These are phyloP conservation scores for Echinops telfairi DNA, from an alignment of 2,113 vertebrate species.

Conservation along the genomic window DNA sequence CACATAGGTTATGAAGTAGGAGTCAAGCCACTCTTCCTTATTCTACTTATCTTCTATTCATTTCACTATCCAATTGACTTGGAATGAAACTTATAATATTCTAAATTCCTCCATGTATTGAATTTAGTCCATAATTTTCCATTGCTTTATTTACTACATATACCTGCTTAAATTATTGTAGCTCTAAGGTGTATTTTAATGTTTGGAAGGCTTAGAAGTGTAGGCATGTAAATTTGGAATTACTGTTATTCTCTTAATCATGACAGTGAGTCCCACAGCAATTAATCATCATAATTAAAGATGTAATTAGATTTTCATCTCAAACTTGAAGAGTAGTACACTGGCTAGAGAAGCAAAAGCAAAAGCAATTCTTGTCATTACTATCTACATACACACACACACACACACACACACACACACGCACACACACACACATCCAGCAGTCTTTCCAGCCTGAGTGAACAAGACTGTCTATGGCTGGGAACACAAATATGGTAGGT, in stretches of 20 bases:
- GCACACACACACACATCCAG: too few relatives aligned
- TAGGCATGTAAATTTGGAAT: not conserved
- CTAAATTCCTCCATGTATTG: slow-evolving; percentile 13
- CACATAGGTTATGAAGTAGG: not conserved
- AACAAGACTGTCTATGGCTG: not conserved
- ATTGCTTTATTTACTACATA: not conserved
- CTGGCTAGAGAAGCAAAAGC: slow-evolving; percentile 28
- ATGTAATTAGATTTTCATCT: not conserved
- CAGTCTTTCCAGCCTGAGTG: not conserved
- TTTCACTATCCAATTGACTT: not conserved
- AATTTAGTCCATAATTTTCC: not conserved
- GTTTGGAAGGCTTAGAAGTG: not conserved
- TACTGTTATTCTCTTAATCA: slow-evolving; percentile 37
- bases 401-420: not conserved
- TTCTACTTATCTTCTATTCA: not conserved
- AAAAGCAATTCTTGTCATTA: not conserved
- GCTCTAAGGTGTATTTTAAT: not conserved
- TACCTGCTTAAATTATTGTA: slow-evolving; percentile 8
- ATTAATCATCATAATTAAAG: slow-evolving; percentile 5
- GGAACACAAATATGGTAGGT: not conserved
- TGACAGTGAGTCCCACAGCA: not conserved
- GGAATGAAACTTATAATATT: not conserved
- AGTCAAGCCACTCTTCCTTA: not conserved
- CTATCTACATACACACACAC: too few relatives aligned
- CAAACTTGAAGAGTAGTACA: not conserved